Base-by-base conservation (phyloP, 2,888 invertebrate species). In the Strigamia maritima region DNA sequence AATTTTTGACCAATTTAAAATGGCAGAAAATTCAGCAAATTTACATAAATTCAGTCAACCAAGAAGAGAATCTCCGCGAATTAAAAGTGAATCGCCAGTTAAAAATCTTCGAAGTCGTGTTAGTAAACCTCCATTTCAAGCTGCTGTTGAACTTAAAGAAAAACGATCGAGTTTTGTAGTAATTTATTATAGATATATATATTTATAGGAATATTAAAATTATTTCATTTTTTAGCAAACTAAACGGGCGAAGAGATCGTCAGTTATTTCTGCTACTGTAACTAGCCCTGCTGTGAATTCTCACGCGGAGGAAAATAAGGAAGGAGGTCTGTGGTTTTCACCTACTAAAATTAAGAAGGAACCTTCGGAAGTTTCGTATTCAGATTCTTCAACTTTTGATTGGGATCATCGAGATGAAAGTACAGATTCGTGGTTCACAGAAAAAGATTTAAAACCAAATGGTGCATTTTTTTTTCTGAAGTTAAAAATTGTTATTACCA, bases 101-200 rank as follows among this genome's bases (percentile, higher is more conserved):
- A 31, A 31, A 31, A 40, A 22, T 16, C 77, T 77, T 3, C 40
- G 77, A 10, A 40, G n/a, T 19, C 40, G 49, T 2, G 12, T 22
- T 8, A 40, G 19, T 10, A 77, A 77, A n/a, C 44, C 77, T 19
- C 83, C 85, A 4, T 83, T 85, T 24, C 83, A 84, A 80, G 85
- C 85, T 40, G 86, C 86, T 8, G 84, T 85, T 80, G 85, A 85
- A 80, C 82, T 86, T 6, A 86, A 85, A 81, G 86, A 84, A 38
- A 85, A 84, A 80, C 82, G 85, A 80, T 82, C 81, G 81, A 79
- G 79, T 81, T 80, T 79, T 24, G 44, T 28, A 16, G 79, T 79
- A 78, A 76, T 76, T 28, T 75, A 22, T 75, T 65, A 14, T 10
- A 22, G 8, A 16, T 65, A 14, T 19, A n/a, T 14, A 10, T 65